These are phyloP conservation scores for Terebella lapidaria DNA, from an alignment of 2,888 invertebrate genomes.

Conservation along the genomic window DNA sequence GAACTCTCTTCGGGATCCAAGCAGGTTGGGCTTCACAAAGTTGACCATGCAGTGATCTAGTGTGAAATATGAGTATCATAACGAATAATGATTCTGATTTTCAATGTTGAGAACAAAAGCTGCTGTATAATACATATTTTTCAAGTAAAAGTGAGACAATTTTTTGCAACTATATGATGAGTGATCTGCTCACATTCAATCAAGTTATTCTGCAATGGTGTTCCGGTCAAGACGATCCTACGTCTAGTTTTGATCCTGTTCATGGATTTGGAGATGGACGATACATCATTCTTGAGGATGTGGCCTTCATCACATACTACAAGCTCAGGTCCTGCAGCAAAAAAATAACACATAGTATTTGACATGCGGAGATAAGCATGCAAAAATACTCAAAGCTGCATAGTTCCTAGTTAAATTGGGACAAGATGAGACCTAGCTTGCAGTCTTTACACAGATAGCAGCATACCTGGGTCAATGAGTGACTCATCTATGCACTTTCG, in stretches of 20 bases:
- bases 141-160: too few relatives aligned
- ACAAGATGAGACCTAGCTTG: too few relatives aligned
- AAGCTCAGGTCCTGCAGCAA: conserved; percentile 72
- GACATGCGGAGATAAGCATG: background rate
- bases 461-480: conserved; percentile 76
- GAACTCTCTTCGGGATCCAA: conserved; percentile 91
- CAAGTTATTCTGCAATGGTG: conserved; percentile 92
- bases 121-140: background rate
- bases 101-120: background rate
- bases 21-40: conserved; percentile 90
- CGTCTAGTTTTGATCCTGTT: conserved; percentile 74
- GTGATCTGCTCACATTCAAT: conserved; percentile 52
- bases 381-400: too few relatives aligned
- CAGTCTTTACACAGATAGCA: background rate
- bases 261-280: conserved; percentile 77
- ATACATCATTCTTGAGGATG: conserved; percentile 87
- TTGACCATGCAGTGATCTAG: conserved; percentile 96
- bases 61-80: conserved; percentile 14
- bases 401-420: too few relatives aligned
- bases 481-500: conserved; percentile 66
- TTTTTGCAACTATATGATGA: too few relatives aligned
- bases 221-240: conserved; percentile 91
- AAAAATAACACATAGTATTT: background rate
- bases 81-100: too few relatives aligned
- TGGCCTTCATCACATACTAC: conserved; percentile 98